phyloP scores from a whole-genome alignment of 1,140 invertebrate genomes.

The Aphis craccivora region DNA sequence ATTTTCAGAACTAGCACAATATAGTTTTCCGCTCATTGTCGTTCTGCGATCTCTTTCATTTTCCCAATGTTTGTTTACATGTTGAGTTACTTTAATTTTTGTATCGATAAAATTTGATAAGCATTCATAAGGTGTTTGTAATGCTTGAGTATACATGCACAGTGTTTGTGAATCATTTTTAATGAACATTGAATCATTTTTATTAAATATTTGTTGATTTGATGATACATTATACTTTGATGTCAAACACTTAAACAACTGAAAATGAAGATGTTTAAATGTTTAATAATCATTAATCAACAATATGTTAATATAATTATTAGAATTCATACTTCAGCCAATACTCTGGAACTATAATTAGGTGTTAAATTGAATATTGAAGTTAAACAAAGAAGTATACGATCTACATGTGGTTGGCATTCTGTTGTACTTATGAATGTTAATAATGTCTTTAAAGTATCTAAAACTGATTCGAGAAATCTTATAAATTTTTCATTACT shows the following conservation, averaged over 20 bases:
- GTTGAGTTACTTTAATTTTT: constrained; percentile 60
- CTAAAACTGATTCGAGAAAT: constrained; percentile 62
- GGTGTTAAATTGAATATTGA: constrained; percentile 32
- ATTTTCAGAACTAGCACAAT: constrained; percentile 52
- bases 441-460: constrained; percentile 61
- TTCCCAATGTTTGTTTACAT: constrained; percentile 43
- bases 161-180: constrained; percentile 15
- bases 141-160: constrained; percentile 46
- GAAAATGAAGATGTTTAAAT: constrained; percentile 13
- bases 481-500: constrained; percentile 63
- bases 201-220: constrained; percentile 25
- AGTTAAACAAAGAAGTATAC: constrained; percentile 45
- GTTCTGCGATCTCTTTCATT: constrained; percentile 51
- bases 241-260: constrained; percentile 46
- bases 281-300: no score
- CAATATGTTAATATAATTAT: background rate
- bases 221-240: constrained; percentile 14
- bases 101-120: constrained; percentile 55
- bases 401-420: constrained; percentile 31
- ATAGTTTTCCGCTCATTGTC: constrained; percentile 40
- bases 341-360: constrained; percentile 39
- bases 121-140: constrained; percentile 52
- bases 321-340: constrained; percentile 26
- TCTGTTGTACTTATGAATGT: constrained; percentile 59
- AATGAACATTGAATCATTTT: constrained; percentile 18